phyloP scores from a whole-genome alignment of 2,113 vertebrate species.

The Phoxinus phoxinus region DNA sequence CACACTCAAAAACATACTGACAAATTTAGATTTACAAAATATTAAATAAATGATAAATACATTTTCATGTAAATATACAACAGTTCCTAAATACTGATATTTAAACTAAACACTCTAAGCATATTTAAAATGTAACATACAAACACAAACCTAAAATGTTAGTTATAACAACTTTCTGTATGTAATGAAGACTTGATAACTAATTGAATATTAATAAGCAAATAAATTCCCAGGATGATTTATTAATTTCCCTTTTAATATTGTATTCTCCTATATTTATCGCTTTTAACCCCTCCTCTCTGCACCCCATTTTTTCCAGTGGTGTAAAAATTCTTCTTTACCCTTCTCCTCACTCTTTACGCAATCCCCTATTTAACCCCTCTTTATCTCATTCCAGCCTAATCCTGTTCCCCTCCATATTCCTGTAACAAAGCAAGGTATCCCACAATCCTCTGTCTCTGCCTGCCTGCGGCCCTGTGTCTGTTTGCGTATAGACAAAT shows the following conservation, averaged over 20 bases:
- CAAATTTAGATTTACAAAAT: background rate
- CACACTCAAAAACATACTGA: background rate
- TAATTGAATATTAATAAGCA: background rate
- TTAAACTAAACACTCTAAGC: background rate
- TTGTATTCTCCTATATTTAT: conserved; percentile 1
- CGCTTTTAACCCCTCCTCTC: background rate
- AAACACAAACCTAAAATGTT: background rate
- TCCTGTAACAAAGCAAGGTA: conserved; percentile 71
- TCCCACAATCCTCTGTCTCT: conserved; percentile 46
- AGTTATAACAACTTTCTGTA: background rate
- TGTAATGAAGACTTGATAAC: background rate
- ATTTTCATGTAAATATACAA: background rate
- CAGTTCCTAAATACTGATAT: background rate
- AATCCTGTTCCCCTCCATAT: conserved; percentile 64
- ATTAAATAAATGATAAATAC: background rate
- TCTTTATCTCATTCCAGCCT: conserved; percentile 62
- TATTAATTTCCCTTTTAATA: conserved; percentile 2
- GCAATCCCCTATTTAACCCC: background rate
- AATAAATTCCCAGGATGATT: background rate
- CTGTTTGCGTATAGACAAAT: conserved; percentile 5
- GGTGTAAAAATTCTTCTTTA: conserved; percentile 8
- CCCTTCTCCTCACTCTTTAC: background rate
- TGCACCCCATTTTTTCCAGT: background rate
- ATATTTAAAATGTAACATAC: background rate
- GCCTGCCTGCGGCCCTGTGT: background rate